Evolutionary conservation across 2,797 vertebrate genomes (phyloP), one percentile per base, ranked within the genome.

Genomic region (Cyclura pinguis): DNA sequence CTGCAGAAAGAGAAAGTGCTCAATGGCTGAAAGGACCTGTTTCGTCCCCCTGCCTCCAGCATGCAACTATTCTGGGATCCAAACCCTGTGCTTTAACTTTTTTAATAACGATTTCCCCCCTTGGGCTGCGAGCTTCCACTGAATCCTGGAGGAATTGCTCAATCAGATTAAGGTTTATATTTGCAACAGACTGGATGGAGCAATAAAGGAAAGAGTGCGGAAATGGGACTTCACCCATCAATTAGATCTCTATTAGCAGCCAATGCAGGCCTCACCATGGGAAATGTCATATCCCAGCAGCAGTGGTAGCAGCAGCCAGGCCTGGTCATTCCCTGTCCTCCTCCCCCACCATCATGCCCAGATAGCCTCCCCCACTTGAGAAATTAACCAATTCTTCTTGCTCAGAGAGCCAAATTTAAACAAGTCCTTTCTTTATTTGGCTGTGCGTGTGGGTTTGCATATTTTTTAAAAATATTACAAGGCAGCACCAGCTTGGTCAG

Each of bases 171-270:
- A 97, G 97, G 98, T 98, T 91, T 98, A 98, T 99, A 98, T 99
- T 99, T 98, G 98, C 98, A 99, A 98, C 98, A 98, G 98, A 98
- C 98, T 98, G 98, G 98, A 97, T 98, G 98, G 98, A 98, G 98
- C 99, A 99, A 99, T 99, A 99, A 99, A 98, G 98, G 97, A 98
- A 98, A 97, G 98, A 98, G 98, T 98, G 97, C 98, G 98, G 98
- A 99, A 99, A 99, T 98, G 98, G 98, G 98, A 98, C 98, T 98
- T 98, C 97, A 97, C 98, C 98, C 99, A 99, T 99, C 99, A 99
- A 99, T 99, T 99, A 99, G 98, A 98, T 98, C 98, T 98, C 99
- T 99, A 99, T 99, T 99, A 99, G 99, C 99, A 98, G 98, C 98
- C 98, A 96, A 97, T 98, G 98, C 98, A 98, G 98, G 98, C 98